Percentiles rank a stretch among this genome's conserved stretches.
phyloP scores from a whole-genome alignment of 2,113 vertebrate genomes.

The Aplodontia rufa region DNA sequence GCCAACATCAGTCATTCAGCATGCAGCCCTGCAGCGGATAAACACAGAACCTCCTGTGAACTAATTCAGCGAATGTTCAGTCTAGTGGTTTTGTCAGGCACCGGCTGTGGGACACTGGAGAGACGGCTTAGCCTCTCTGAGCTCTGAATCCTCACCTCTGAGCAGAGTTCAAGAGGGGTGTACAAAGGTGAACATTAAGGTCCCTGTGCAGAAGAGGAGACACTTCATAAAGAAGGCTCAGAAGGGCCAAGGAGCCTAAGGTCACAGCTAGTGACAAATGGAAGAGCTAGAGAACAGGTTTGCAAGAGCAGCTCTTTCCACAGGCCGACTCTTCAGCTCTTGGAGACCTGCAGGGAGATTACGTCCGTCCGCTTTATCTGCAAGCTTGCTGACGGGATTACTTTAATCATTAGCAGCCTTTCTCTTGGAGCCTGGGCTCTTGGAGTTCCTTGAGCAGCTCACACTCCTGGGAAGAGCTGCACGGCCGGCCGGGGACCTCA shows the following conservation, averaged over 20 bases:
- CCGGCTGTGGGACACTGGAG: not conserved
- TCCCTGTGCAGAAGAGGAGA: not conserved
- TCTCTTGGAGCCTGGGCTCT: not conserved
- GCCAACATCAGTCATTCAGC: not conserved
- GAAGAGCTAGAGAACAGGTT: not conserved
- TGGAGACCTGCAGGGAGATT: not conserved
- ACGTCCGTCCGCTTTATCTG: not conserved
- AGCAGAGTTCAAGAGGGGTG: not conserved
- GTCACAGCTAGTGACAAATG: not conserved
- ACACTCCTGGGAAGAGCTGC: not conserved
- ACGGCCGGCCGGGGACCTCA: not conserved
- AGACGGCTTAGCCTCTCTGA: not conserved
- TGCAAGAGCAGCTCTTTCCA: not conserved
- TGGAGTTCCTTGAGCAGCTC: not conserved
- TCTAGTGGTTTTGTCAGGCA: not conserved
- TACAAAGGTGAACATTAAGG: not conserved
- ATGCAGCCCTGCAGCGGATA: not conserved
- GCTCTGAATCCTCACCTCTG: too few species aligned
- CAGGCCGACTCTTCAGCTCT: fast-evolving
- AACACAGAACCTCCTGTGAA: not conserved
- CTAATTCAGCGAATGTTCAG: not conserved
- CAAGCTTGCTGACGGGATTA: not conserved
- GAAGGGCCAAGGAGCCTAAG: not conserved
- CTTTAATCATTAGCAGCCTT: not conserved
- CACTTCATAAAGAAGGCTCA: not conserved